Conservation (phyloP, 92 coral and sea anemone genomes). For the Chrysogorgia sp. region DNA sequence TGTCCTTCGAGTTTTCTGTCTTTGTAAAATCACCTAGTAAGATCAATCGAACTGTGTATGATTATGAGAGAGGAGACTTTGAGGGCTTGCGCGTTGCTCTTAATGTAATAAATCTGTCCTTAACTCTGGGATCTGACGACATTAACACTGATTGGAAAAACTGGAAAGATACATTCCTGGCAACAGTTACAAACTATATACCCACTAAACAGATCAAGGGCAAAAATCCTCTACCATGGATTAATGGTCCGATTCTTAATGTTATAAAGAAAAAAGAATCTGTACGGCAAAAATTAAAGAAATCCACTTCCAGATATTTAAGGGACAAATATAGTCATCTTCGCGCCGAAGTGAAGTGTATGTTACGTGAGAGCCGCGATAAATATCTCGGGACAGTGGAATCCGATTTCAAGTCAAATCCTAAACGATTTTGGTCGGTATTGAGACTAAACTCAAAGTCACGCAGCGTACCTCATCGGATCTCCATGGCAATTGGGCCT, state of each 20-base stretch:
- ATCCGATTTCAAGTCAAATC: slow-evolving; percentile 51
- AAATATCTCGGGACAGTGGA: slow-evolving; percentile 57
- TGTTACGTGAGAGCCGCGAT: slow-evolving; percentile 57
- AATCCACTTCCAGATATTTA: slow-evolving; percentile 32
- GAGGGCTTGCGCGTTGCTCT: slow-evolving; percentile 46
- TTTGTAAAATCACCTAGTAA: slow-evolving; percentile 7
- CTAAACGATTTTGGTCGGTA: no score
- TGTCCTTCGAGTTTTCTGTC: no score
- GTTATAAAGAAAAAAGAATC: no score
- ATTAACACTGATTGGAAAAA: slow-evolving; percentile 55
- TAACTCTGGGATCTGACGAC: slow-evolving; percentile 39
- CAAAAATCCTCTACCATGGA: slow-evolving; percentile 68
- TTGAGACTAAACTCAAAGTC: slow-evolving; percentile 63
- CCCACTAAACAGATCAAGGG: slow-evolving; percentile 52
- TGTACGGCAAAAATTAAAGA: slow-evolving; percentile 59
- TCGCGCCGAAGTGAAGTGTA: slow-evolving; percentile 49
- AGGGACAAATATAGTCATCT: slow-evolving; percentile 42
- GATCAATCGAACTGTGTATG: no score
- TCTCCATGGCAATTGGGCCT: slow-evolving; percentile 54
- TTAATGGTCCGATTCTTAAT: slow-evolving; percentile 52
- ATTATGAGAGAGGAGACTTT: slow-evolving; percentile 40
- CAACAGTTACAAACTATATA: slow-evolving; percentile 51
- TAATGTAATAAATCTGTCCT: no score
- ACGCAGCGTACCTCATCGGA: slow-evolving; percentile 48
- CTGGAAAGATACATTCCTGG: no score